Base-by-base conservation (phyloP, 35 echinoderm and acorn worm species). In the Eucidaris tribuloides region DNA sequence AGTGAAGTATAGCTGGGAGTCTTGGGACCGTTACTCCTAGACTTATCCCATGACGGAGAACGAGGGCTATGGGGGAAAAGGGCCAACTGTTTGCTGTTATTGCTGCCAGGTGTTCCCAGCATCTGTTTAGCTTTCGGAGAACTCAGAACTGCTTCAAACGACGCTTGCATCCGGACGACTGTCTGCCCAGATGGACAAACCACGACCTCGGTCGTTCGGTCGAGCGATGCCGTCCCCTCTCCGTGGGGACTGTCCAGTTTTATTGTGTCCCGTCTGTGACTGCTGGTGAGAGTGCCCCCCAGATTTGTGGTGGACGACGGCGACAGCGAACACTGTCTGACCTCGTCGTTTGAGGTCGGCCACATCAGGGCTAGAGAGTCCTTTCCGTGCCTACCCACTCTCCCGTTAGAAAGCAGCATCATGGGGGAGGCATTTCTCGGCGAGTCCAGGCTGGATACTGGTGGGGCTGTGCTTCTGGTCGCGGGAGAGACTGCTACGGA, bases 281-380 rank as follows among this genome's bases (percentile, higher is more conserved):
- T 43, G 41, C 68, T 38, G 14, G 44, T 44, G 14, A 64, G n/a
- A 20, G 68, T 74, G 24, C 68, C 68, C 9, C 41, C 68, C 36
- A 74, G 37, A 20, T 74, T 27, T 25, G 34, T 44, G n/a, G 38
- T 38, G 24, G 44, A 42, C 0, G 68, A 74, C 9, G 68, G 68
- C 2, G 68, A 74, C 28, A 74, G 68, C 24, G 37, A 74, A 38
- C 37, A 22, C 2, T 20, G 6, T 2, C n/a, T 31, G 19, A 18
- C 44, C 22, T 15, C 58, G 25, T 84, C 38, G 38, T 66, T 27
- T 1, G 37, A n/a, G 7, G 22, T 84, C 2, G 54, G 86, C 86
- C 86, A 88, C 42, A 68, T 71, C 58, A 88, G 48, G 3, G 86
- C 86, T 45, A 88, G 46, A 24, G 77, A 57, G 28, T 82, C 49